A percentile compares a stretch with the other conserved stretches of the same genome.
phyloP scores from a whole-genome alignment of 2,113 vertebrate species.

The Orcinus orca region DNA sequence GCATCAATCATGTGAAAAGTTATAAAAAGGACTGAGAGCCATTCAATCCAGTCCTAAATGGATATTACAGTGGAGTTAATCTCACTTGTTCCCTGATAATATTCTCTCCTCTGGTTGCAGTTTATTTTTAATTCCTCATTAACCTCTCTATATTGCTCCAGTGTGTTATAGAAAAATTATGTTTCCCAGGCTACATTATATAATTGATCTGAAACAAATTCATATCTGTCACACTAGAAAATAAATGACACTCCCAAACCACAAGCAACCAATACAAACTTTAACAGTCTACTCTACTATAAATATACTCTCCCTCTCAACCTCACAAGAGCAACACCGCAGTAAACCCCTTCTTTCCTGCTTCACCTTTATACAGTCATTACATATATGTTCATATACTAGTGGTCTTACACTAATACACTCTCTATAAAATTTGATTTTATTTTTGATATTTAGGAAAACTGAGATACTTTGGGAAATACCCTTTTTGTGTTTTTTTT shows the following conservation, averaged over 20 bases:
- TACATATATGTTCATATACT: background rate
- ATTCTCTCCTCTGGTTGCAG: slow-evolving; percentile 3
- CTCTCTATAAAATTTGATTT: background rate
- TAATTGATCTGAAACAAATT: slow-evolving; percentile 22
- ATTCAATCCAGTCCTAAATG: background rate
- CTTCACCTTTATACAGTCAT: background rate
- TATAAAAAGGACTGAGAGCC: background rate
- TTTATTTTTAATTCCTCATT: slow-evolving; percentile 58
- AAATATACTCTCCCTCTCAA: background rate
- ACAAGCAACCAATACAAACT: background rate
- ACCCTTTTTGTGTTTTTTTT: background rate
- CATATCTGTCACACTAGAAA: slow-evolving; percentile 3
- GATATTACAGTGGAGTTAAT: background rate
- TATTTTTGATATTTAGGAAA: background rate
- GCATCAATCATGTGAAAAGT: background rate
- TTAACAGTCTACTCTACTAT: background rate
- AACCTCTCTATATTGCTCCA: background rate
- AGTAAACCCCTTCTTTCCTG: background rate
- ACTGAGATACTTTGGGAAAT: background rate
- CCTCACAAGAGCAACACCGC: background rate
- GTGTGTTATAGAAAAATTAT: background rate
- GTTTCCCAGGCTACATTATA: background rate
- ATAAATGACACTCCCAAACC: slow-evolving; percentile 4
- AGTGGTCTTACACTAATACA: background rate
- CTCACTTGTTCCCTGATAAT: background rate